These are phyloP conservation scores for Empidonax traillii DNA, from an alignment of 2,113 vertebrate genomes.

Conservation along the genomic window DNA sequence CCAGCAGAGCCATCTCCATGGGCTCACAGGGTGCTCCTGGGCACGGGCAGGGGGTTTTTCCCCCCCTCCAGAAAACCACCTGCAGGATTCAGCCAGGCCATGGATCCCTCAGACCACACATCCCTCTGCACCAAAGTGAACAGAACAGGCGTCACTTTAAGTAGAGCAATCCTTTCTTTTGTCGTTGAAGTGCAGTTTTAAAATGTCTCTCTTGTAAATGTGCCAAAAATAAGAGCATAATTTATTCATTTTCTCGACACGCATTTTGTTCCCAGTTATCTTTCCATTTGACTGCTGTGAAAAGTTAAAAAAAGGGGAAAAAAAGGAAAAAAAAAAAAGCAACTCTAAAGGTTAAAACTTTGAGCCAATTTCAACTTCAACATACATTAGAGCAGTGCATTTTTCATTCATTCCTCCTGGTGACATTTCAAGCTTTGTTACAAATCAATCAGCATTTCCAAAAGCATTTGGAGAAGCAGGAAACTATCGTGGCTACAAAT, in stretches of 20 bases:
- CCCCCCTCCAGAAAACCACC: not conserved
- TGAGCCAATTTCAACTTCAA: conserved; percentile 18
- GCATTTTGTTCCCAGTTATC: not conserved
- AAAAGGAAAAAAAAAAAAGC: not conserved
- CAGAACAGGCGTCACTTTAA: not conserved
- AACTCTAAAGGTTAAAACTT: conserved; percentile 50
- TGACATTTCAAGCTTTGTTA: conserved; percentile 58
- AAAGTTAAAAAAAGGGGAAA: not conserved
- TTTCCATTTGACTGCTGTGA: not conserved
- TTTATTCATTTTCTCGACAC: not conserved
- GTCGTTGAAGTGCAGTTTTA: not conserved
- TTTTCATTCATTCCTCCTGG: conserved; percentile 36
- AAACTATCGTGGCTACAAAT: not conserved
- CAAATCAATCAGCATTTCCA: conserved; percentile 59
- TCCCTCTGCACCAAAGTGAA: not conserved
- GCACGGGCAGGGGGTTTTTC: rapidly evolving
- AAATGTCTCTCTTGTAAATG: not conserved
- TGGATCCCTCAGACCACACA: not conserved
- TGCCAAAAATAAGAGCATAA: conserved; percentile 24
- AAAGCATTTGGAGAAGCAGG: conserved; percentile 26
- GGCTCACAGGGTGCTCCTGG: not conserved
- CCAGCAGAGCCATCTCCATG: not conserved
- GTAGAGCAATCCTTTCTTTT: not conserved
- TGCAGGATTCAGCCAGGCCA: not conserved
- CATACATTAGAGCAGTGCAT: not conserved